Evolutionary conservation across 2,888 invertebrate genomes (phyloP), one percentile per base, ranked within the genome.

Genomic region (Tetranychus piercei): DNA sequence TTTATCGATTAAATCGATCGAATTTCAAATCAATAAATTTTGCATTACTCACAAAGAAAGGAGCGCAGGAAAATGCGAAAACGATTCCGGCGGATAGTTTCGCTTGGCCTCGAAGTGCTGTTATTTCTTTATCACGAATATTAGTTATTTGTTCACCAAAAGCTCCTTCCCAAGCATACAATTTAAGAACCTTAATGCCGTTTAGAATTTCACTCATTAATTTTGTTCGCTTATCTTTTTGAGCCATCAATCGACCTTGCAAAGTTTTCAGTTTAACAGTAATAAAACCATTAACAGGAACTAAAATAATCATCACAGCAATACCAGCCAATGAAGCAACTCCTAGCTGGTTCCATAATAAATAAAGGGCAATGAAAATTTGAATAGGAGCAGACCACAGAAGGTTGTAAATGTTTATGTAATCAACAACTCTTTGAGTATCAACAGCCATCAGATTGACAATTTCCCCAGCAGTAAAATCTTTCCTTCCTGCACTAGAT

Each of bases 221-320:
- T 74, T 83, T 83, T 9, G 83, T 79, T 55, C 84, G 77, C 44
- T 81, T 81, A 75, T 84, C 84, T 78, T 84, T 84, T 75, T 80
- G 79, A 73, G 80, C 79, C 81, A 84, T 82, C 73, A 78, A 75
- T 18, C 65, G 74, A 64, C 74, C 76, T 76, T 78, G 74, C 9
- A 73, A 73, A 55, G 20, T 20, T 66, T 76, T 74, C 3, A 76
- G 74, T 43, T 34, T 55, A 7, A 74, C 69, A 1, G 79, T 77
- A 11, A 79, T 70, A 15, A 76, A 75, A n/a, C 73, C 76, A 11
- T 78, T 77, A 6, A 79, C 23, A 11, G 78, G 78, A 71, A 79
- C 74, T 20, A 79, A 74, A 4, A 78, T 45, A 6, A 78, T 18
- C 74, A 79, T 75, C 11, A 77, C 76, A 1, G 45, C 73, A 1